phyloP scores from a whole-genome alignment of 2,797 vertebrate genomes.

The Carduelis carduelis region DNA sequence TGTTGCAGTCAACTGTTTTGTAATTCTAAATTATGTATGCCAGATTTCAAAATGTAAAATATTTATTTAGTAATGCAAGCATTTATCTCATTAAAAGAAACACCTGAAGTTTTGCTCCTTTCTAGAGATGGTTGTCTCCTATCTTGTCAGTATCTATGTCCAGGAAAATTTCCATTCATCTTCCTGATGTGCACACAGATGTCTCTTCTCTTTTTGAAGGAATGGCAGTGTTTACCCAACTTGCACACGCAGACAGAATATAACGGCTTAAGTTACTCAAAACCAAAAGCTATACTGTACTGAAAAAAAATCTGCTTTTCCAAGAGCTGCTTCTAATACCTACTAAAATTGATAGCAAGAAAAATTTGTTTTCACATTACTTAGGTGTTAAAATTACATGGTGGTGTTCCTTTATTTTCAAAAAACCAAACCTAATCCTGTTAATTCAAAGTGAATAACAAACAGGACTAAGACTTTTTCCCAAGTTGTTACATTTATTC shows the following conservation, averaged over 20 bases:
- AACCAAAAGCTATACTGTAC: background rate
- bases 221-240: background rate
- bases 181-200: background rate
- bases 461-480: slow-evolving; percentile 87
- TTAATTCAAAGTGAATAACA: slow-evolving; percentile 98
- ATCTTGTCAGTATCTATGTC: background rate
- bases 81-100: background rate
- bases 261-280: background rate
- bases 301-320: slow-evolving; percentile 10
- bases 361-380: slow-evolving; percentile 77
- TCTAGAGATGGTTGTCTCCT: background rate
- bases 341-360: slow-evolving; percentile 69
- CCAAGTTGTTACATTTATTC: slow-evolving; percentile 92
- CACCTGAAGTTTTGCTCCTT: background rate
- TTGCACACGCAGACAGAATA: background rate
- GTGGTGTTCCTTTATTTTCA: slow-evolving; percentile 79
- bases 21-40: background rate
- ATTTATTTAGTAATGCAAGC: background rate
- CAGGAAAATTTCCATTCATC: background rate
- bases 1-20: background rate
- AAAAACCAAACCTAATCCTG: slow-evolving; percentile 87
- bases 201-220: background rate
- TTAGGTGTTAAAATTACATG: slow-evolving; percentile 79
- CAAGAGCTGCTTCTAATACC: slow-evolving; percentile 55
- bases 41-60: background rate